These are phyloP conservation scores for Drymodes brunneopygia DNA, from an alignment of 2,113 vertebrate genomes.

Conservation along the genomic window DNA sequence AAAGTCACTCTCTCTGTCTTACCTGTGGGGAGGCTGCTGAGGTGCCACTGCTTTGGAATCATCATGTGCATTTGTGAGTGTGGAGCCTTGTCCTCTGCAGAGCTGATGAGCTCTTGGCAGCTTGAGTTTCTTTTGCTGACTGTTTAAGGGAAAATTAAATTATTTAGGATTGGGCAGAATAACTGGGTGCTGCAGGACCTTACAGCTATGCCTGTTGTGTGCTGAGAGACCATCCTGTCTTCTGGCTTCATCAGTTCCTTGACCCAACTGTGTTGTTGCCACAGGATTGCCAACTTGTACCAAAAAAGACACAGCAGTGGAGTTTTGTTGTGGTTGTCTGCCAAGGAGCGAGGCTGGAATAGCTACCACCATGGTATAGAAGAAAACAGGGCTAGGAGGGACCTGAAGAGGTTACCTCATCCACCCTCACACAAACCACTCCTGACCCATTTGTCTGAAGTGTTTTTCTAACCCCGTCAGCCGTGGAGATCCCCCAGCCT, in stretches of 20 bases:
- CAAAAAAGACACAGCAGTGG: background rate
- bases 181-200: background rate
- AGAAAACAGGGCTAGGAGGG: background rate
- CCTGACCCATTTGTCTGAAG: background rate
- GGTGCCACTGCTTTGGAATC: background rate
- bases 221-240: background rate
- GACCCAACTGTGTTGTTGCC: background rate
- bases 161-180: background rate
- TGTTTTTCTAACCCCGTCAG: background rate
- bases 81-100: background rate
- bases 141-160: background rate
- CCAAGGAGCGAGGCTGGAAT: background rate
- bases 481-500: background rate
- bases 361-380: background rate
- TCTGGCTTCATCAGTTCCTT: background rate
- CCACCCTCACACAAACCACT: background rate
- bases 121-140: background rate
- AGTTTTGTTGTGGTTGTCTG: background rate
- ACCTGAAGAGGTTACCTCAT: background rate
- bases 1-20: background rate
- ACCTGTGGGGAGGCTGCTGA: background rate
- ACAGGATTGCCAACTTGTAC: background rate
- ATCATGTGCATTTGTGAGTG: accelerated
- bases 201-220: background rate
- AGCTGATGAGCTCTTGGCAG: background rate